phyloP scores from a whole-genome alignment of 2,113 vertebrate genomes.

The Otocyon megalotis region DNA sequence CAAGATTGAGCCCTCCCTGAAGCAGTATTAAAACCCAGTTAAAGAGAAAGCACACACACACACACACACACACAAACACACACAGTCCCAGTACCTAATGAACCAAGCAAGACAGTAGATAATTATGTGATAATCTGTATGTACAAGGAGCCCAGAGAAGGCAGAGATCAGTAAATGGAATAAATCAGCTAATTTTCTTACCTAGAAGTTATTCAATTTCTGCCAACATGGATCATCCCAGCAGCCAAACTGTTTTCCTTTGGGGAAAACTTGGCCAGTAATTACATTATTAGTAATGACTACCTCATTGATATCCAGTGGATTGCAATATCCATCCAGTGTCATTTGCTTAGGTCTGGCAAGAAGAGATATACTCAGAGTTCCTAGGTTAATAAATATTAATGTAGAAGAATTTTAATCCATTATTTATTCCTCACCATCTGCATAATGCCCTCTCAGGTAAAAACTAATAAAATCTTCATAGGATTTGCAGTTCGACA shows the following conservation, averaged over 20 bases:
- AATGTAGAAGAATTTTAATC: conserved; percentile 56
- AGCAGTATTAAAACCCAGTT: neutral
- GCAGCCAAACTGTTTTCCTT: conserved; percentile 20
- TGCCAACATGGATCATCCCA: neutral
- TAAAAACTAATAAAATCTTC: conserved; percentile 48
- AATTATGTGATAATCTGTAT: neutral
- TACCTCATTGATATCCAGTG: neutral
- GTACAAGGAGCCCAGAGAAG: neutral
- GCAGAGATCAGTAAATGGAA: neutral
- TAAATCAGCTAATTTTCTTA: conserved; percentile 35
- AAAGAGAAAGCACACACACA: neutral
- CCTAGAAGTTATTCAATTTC: conserved; percentile 46
- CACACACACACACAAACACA: neutral
- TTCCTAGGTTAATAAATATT: conserved; percentile 59
- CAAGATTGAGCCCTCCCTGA: neutral
- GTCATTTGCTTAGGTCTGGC: neutral
- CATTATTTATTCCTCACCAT: conserved; percentile 61
- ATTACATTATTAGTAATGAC: conserved; percentile 29
- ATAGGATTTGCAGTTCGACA: neutral
- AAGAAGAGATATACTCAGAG: conserved; percentile 7
- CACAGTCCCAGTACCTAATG: conserved; percentile 11
- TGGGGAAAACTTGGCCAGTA: neutral
- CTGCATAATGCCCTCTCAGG: conserved; percentile 59
- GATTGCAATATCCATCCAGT: neutral
- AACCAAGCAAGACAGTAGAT: conserved; percentile 11